These are phyloP conservation scores for Acrobasis consociella DNA, from an alignment of 2,888 invertebrate species.

Conservation along the genomic window DNA sequence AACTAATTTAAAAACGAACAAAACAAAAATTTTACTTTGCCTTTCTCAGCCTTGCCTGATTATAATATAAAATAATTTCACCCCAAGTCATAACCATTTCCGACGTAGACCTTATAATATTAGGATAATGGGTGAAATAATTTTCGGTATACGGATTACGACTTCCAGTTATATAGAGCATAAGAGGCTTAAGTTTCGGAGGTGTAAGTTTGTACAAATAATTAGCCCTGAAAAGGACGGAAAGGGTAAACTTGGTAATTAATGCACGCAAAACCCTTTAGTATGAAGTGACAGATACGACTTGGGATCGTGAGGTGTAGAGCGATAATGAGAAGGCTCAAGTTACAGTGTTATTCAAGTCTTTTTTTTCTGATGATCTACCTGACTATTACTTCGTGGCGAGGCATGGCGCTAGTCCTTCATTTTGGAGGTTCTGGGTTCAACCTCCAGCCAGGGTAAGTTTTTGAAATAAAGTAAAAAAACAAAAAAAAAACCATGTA, in stretches of 20 bases:
- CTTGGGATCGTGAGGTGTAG: neutral
- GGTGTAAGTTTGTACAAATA: conserved; percentile 57
- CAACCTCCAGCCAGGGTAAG: too few relatives aligned
- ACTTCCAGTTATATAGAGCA: conserved; percentile 7
- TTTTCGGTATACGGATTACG: neutral
- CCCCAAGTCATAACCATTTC: neutral
- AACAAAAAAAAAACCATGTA: too few relatives aligned
- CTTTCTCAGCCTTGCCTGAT: neutral
- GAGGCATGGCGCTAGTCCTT: too few relatives aligned
- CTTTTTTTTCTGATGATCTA: too few relatives aligned
- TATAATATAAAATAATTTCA: neutral
- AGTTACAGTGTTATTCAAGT: too few relatives aligned
- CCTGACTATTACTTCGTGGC: too few relatives aligned
- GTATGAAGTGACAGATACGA: too few relatives aligned
- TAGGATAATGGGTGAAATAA: neutral
- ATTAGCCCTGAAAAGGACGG: conserved; percentile 52
- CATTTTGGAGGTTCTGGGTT: too few relatives aligned
- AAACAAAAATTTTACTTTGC: too few relatives aligned
- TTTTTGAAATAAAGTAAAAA: too few relatives aligned
- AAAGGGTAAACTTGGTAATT: conserved; percentile 43
- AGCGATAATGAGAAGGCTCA: too few relatives aligned
- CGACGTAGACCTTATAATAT: neutral
- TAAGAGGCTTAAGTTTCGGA: conserved; percentile 47
- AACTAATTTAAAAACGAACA: too few relatives aligned
- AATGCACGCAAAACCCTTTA: conserved; percentile 31